Evolutionary conservation across 2,113 vertebrate species (phyloP).

Genomic region (Miniopterus natalensis): DNA sequence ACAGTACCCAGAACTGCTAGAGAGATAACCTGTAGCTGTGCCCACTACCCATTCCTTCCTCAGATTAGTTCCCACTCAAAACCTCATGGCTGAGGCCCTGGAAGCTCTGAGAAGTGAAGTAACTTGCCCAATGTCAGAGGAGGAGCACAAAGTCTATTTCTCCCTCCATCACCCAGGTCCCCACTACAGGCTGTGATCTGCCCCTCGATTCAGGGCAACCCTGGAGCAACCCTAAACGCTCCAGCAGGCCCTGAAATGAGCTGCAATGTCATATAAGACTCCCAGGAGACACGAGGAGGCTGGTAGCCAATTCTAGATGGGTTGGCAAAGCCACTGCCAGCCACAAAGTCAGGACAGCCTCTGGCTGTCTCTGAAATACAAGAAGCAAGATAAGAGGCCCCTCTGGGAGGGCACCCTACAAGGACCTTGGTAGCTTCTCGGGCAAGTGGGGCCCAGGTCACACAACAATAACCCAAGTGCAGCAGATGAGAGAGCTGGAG

Average conservation of each 20-base stretch:
- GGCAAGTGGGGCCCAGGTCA: neutral
- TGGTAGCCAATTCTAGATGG: constrained; percentile 33
- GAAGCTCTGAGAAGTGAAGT: neutral
- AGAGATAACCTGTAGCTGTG: neutral
- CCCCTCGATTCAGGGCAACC: neutral
- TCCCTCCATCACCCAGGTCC: neutral
- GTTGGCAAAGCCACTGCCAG: neutral
- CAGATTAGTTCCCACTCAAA: neutral
- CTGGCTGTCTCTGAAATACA: constrained; percentile 47
- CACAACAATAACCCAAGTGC: neutral
- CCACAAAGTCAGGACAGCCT: neutral
- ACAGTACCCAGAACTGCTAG: fast-evolving
- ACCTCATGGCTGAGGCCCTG: fast-evolving
- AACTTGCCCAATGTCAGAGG: neutral
- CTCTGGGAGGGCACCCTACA: neutral
- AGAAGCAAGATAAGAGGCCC: constrained; percentile 26
- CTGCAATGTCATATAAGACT: constrained; percentile 30
- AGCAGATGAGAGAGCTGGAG: neutral
- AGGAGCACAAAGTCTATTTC: neutral
- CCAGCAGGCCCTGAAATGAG: neutral
- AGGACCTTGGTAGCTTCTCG: neutral
- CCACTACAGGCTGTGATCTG: neutral
- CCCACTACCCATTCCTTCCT: too few species aligned
- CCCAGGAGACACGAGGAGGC: constrained; percentile 8
- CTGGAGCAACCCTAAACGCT: neutral